Evolutionary conservation across 1,140 invertebrate genomes (phyloP), one percentile per base, ranked within the genome.

Genomic region (Heliconius nattereri): DNA sequence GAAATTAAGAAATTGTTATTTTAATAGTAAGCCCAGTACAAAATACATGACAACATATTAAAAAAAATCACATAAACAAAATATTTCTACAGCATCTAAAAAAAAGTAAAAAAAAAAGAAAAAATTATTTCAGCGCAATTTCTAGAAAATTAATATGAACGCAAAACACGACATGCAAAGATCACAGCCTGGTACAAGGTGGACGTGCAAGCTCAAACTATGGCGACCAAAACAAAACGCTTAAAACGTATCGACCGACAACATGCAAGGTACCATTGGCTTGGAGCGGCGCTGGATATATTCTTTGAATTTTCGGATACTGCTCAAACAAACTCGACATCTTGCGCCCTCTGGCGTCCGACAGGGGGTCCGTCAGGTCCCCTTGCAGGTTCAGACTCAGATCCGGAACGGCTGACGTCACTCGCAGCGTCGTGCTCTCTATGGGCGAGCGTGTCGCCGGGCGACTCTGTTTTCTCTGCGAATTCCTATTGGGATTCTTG

Each of bases 301-400:
- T 96, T 82, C 96, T 95, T 86, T 97, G 96, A 57, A 97, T 96
- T 92, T 97, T 97, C 70, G 96, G 96, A 85, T 97, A 97, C 76
- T 96, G 95, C 88, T 96, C 96, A 89, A 97, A 97, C 35, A 97
- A 95, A 85, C 94, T 96, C n/a, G 96, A 97, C 88, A 97, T 97
- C 89, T 95, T 94, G 35, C 94, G 88, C 26, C 90, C 92, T 74
- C 92, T 86, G 13, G 88, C 89, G 52, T 94, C 92, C 1, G 91
- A 88, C 76, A 92, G 78, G 16, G 90, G 90, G 77, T 94, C 90
- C 9, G 87, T 83, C 37, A 92, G 80, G 80, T 93, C 90, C 60
- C 86, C 91, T 74, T 89, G 86, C 82, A 94, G 85, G 83, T 93
- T 92, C 40, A 93, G 84, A 79, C 92, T 93, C 71, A 94, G 81